Evolutionary conservation across 2,888 invertebrate genomes (phyloP).

Genomic region (Apamea anceps): DNA sequence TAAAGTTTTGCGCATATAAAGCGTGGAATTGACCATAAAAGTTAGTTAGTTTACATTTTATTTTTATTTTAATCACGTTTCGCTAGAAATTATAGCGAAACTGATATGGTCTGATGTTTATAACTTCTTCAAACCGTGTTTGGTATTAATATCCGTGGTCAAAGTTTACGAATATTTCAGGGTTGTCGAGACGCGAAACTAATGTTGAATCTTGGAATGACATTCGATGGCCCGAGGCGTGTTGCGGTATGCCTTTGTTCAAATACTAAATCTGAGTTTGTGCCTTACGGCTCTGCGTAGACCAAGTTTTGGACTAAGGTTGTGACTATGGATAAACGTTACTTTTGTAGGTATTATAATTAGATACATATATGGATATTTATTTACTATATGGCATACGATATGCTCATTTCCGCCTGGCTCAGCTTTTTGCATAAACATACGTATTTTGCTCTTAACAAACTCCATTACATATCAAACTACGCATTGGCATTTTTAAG

Average conservation of each 20-base stretch:
- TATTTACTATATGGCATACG: conserved; percentile 9
- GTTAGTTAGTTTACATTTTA: conserved; percentile 27
- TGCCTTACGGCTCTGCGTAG: conserved; percentile 62
- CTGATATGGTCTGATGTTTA: conserved; percentile 53
- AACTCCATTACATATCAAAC: conserved; percentile 37
- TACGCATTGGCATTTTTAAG: conserved; percentile 41
- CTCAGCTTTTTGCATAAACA: conserved; percentile 34
- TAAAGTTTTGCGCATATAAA: conserved; percentile 45
- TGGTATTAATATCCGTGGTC: conserved; percentile 61
- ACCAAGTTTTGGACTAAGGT: conserved; percentile 51
- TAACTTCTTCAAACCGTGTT: conserved; percentile 58
- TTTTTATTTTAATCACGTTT: conserved; percentile 44
- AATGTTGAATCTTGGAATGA: conserved; percentile 84
- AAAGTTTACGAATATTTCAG: conserved; percentile 70
- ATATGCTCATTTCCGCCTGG: conserved; percentile 16
- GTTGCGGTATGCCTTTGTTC: conserved; percentile 83
- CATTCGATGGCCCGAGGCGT: conserved; percentile 82
- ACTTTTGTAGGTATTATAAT: conserved; percentile 9
- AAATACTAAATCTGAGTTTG: conserved; percentile 77
- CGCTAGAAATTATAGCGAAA: conserved; percentile 37
- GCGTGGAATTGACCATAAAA: conserved; percentile 46
- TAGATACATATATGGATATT: neutral
- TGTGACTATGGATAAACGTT: conserved; percentile 8
- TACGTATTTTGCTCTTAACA: conserved; percentile 28
- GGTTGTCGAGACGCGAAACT: conserved; percentile 80